These are phyloP conservation scores for Tachina grossa DNA, from an alignment of 2,888 invertebrate species.

Conservation along the genomic window DNA sequence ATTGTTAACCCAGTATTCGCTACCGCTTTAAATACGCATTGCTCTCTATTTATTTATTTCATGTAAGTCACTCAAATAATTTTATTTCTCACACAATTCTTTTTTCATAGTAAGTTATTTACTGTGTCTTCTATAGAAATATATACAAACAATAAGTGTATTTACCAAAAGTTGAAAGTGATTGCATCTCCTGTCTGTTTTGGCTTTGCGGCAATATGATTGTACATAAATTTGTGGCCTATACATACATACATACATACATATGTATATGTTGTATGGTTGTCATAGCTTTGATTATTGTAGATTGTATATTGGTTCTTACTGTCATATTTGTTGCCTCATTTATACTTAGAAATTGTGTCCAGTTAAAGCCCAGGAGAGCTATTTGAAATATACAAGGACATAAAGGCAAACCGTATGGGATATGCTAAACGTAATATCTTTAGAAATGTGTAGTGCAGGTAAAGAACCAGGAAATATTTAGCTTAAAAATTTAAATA, in stretches of 20 bases:
- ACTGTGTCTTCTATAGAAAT: not conserved
- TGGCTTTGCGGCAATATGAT: conserved; percentile 56
- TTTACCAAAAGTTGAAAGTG: not conserved
- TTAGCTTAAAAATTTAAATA: no score
- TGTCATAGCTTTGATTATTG: not conserved
- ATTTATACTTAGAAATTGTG: conserved; percentile 9
- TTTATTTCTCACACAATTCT: no score
- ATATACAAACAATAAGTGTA: not conserved
- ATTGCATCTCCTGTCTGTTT: conserved; percentile 49
- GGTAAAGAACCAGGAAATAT: no score
- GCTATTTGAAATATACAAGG: no score
- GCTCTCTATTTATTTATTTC: no score
- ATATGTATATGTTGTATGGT: not conserved
- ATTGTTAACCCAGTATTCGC: no score
- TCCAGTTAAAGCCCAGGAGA: conserved; percentile 11
- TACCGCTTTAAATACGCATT: no score
- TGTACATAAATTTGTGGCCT: conserved; percentile 53
- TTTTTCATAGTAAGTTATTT: no score
- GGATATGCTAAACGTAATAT: not conserved
- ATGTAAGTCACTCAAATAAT: no score
- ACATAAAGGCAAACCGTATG: not conserved
- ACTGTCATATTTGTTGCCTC: conserved; percentile 4
- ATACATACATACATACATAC: not conserved
- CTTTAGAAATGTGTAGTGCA: no score
- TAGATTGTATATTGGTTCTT: not conserved